Evolutionary conservation across 2,888 invertebrate genomes (phyloP), one percentile per base, ranked within the genome.

Genomic region (Apantesis nais): DNA sequence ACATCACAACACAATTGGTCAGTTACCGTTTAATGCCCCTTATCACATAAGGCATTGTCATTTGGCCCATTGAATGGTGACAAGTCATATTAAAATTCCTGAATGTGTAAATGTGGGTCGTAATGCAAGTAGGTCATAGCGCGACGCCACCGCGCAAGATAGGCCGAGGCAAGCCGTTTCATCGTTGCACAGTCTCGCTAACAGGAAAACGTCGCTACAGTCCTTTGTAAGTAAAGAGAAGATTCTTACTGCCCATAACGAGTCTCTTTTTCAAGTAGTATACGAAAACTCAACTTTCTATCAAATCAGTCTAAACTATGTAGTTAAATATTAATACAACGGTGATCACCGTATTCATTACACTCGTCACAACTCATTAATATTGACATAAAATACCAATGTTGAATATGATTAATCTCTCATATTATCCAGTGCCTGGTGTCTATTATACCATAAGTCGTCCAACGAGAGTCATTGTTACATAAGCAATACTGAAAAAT

Each of bases 61-160:
- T 71, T 73, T 66, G 48, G 72, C 73, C 73, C 76, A 70, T 70
- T 70, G 70, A 73, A 76, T 75, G 80, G 78, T 78, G 81, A 84
- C 80, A 85, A 83, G 80, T 83, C 81, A 81, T 84, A 87, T 87
- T 85, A 87, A 86, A 86, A 85, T 88, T 84, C 82, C 85, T 80
- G 81, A 86, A 86, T 86, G 84, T 84, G 83, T 83, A 85, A 85
- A 90, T 90, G 85, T 89, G 87, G 89, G 88, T 88, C 89, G 89
- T 84, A 86, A 85, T 85, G 84, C 89, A 91, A 90, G 89, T 91
- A 90, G 91, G 91, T 91, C 91, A 90, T 85, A 76, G 82, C 82
- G 81, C 76, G 77, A 2, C 48, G 48, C n/a, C 48, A n/a, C 69
- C 75, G 76, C 68, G 69, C 73, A 78, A 74, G 77, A 78, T 76